Conservation (phyloP, 2,113 vertebrate species). For the Eidolon helvum region DNA sequence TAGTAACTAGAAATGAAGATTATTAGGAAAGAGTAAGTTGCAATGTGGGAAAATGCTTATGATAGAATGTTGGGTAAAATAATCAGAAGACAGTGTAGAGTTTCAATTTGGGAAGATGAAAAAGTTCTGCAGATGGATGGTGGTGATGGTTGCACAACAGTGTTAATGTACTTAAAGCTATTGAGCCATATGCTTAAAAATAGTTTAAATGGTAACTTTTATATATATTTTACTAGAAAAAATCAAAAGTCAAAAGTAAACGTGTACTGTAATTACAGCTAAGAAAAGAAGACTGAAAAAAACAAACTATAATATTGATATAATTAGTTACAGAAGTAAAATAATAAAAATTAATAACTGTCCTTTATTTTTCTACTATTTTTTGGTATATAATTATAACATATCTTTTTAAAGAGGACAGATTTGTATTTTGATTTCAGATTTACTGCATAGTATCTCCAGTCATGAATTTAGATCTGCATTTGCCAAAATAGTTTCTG, state of each 20-base stretch:
- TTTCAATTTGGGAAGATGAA: not conserved
- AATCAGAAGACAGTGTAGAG: not conserved
- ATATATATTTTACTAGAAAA: not conserved
- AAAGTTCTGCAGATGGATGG: not conserved
- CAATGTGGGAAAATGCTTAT: not conserved
- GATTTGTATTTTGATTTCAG: not conserved
- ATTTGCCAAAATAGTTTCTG: not conserved
- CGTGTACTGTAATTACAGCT: not conserved
- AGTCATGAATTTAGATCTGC: not conserved
- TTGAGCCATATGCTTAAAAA: not conserved
- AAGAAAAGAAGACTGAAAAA: not conserved
- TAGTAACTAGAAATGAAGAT: not conserved
- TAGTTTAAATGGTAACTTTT: not conserved
- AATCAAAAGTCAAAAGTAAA: not conserved
- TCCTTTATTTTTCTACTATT: not conserved
- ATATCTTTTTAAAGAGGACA: not conserved
- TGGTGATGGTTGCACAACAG: not conserved
- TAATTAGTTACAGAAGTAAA: not conserved
- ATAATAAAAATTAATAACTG: not conserved
- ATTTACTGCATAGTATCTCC: not conserved
- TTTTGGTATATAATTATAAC: not conserved
- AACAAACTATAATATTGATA: not conserved
- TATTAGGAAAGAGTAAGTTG: not conserved
- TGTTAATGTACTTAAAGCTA: not conserved
- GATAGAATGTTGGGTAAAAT: not conserved